These are phyloP conservation scores for Mus caroli DNA, from an alignment of 2,797 vertebrate genomes.

Conservation along the genomic window DNA sequence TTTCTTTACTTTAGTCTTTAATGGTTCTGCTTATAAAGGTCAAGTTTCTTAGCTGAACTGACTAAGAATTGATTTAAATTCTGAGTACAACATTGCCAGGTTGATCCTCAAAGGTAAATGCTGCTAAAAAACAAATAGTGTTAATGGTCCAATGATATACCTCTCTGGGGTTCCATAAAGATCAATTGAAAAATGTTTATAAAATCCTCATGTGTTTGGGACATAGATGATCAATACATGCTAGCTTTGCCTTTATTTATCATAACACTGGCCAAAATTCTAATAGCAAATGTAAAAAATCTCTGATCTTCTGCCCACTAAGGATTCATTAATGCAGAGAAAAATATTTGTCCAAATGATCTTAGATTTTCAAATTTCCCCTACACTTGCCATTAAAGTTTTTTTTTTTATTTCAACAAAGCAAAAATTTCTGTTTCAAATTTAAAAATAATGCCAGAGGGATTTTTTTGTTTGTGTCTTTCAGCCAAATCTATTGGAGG, in stretches of 20 bases:
- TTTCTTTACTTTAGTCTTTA: neutral
- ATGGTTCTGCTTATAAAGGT: neutral
- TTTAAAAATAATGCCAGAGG: neutral
- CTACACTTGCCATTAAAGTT: constrained; percentile 1
- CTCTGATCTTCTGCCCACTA: neutral
- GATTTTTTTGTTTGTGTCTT: constrained; percentile 30
- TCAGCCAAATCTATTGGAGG: neutral
- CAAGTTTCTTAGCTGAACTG: neutral
- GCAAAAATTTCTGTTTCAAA: constrained; percentile 3
- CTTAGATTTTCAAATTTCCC: constrained; percentile 48
- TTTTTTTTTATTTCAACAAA: neutral
- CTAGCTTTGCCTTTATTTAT: neutral
- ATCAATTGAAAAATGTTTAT: neutral
- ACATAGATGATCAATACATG: neutral
- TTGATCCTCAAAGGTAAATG: constrained; percentile 26
- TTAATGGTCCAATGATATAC: neutral
- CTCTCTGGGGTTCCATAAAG: constrained; percentile 3
- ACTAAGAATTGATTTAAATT: constrained; percentile 2
- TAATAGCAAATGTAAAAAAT: constrained; percentile 15
- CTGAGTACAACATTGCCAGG: neutral
- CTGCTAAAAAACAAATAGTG: neutral
- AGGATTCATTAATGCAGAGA: neutral
- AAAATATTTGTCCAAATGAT: constrained; percentile 43
- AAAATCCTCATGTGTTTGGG: neutral
- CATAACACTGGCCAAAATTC: neutral